Conservation (phyloP, 2,113 vertebrate genomes). For the Theristicus caerulescens region DNA sequence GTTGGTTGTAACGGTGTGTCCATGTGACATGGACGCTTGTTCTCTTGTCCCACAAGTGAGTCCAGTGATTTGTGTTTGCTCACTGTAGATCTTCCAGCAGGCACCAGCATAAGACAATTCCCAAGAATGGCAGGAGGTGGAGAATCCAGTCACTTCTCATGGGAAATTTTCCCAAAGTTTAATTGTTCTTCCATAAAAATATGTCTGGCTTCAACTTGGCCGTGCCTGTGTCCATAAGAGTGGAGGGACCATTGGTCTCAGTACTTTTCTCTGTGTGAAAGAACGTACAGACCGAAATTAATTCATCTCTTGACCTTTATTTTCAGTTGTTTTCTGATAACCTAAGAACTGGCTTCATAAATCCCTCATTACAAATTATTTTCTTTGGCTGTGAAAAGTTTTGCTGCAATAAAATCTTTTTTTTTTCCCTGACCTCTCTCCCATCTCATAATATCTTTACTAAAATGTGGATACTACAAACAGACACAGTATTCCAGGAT, state of each 20-base stretch:
- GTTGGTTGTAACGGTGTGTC: accelerated
- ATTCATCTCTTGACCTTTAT: not conserved
- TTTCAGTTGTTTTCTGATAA: constrained; percentile 32
- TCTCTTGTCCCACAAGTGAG: not conserved
- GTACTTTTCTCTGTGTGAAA: constrained; percentile 7
- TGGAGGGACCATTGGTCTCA: not conserved
- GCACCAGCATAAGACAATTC: not conserved
- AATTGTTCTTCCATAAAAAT: not conserved
- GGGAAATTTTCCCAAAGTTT: constrained; percentile 14
- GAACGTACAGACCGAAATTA: not conserved
- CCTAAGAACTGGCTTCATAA: constrained; percentile 38
- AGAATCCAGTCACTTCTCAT: not conserved
- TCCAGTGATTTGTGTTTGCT: not conserved
- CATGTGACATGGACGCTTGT: not conserved
- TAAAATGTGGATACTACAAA: not conserved
- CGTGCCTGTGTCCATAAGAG: not conserved
- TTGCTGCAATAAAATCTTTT: not conserved
- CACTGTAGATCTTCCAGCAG: not conserved
- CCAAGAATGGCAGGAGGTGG: not conserved
- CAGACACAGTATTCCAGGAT: not conserved
- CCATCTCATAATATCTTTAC: not conserved
- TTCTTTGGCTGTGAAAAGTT: constrained; percentile 1
- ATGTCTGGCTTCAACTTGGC: not conserved
- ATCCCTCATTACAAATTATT: constrained; percentile 35
- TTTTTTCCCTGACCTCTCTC: not conserved